phyloP scores from a whole-genome alignment of 2,797 vertebrate species.

The Etheostoma nigrum region DNA sequence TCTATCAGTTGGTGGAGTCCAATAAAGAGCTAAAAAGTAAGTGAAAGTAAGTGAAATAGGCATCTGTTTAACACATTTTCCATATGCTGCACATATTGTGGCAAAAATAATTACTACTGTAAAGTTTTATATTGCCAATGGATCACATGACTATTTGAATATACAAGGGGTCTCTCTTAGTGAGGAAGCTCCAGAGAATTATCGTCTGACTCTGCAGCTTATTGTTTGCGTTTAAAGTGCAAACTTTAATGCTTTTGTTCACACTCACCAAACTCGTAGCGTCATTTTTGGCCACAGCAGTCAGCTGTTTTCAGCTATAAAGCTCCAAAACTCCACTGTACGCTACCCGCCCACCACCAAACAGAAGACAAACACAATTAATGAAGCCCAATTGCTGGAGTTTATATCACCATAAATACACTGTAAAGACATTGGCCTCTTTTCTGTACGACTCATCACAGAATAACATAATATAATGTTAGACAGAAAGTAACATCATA shows the following conservation, averaged over 20 bases:
- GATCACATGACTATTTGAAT: neutral
- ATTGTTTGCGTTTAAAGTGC: neutral
- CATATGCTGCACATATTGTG: neutral
- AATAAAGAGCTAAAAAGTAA: neutral
- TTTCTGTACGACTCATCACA: neutral
- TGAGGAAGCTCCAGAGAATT: neutral
- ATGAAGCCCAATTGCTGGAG: neutral
- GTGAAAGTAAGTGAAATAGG: neutral
- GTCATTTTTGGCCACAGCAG: neutral
- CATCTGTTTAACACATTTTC: neutral
- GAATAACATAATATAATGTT: neutral
- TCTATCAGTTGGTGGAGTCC: neutral
- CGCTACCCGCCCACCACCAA: neutral
- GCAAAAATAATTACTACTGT: neutral
- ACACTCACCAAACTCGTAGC: neutral
- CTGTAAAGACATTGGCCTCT: slow-evolving; percentile 1
- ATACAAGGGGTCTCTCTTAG: neutral
- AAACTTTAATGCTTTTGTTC: neutral
- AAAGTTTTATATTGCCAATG: neutral
- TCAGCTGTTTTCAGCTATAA: neutral
- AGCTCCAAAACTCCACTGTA: neutral
- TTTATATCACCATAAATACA: neutral
- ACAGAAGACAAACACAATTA: neutral
- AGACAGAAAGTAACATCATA: neutral
- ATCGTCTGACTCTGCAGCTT: neutral